Base-by-base conservation (phyloP, 2,797 vertebrate genomes). In the Austrolebias charrua region DNA sequence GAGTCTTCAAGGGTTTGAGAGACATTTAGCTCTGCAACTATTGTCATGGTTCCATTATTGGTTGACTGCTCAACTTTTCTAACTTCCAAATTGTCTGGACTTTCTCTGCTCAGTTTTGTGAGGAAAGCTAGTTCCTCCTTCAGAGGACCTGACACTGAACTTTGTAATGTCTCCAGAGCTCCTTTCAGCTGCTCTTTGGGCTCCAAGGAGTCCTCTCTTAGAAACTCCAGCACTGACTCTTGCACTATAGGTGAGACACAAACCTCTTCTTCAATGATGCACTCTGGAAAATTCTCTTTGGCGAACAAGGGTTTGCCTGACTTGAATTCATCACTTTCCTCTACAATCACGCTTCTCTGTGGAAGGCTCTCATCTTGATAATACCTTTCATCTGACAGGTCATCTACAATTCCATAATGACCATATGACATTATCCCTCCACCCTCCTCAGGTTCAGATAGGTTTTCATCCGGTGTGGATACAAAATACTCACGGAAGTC, bases 241-340 rank as follows among this genome's bases (percentile, higher is more conserved):
- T 97, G 96, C 47, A 97, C 92, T 46, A 92, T 81, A 1, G 91
- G 95, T 0, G 96, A 95, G 56, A 98, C 95, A 55, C 93, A 92
- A 55, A 98, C 93, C 83, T 97, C 95, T 73, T 95, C 96, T 83
- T 98, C 96, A 48, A 95, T 94, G 59, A 98, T 91, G 69, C 90
- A 91, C 49, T 92, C 91, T 53, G 92, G 86, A 66, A 90, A 91
- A 55, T 67, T 83, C 43, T 93, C 92, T 71, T 89, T 92, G 3
- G 79, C 69, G 52, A 83, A 90, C 0, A 71, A 60, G 29, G 50
- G 69, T 20, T 86, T 84, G 2, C 53, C 65, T 60, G 64, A 55
- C 58, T 42, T 70, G 28, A 81, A 82, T 58, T 87, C 80, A 1
- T 89, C 85, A 47, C 63, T 78, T 73, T 91, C 90, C 63, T 92